phyloP scores from a whole-genome alignment of 2,797 vertebrate species.

The Xiphorhynchus erythropygius region DNA sequence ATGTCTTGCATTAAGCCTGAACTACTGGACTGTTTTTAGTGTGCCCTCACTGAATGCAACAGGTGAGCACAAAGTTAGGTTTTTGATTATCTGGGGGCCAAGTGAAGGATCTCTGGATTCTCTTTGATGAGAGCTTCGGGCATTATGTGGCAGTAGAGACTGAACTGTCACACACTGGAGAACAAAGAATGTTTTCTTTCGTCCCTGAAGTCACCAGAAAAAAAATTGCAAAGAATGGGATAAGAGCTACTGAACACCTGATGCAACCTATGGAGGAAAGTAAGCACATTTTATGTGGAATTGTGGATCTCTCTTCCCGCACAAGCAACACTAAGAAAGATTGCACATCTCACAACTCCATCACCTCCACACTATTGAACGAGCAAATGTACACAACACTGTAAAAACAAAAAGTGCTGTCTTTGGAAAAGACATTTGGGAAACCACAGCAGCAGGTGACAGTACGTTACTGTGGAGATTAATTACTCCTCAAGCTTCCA shows the following conservation, averaged over 20 bases:
- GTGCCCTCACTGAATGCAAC: background rate
- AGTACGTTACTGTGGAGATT: conserved; percentile 1
- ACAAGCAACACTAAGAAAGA: background rate
- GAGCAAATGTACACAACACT: background rate
- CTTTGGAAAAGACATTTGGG: background rate
- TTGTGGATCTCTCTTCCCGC: background rate
- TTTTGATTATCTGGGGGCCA: background rate
- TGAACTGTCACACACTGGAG: background rate
- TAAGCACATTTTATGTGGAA: background rate
- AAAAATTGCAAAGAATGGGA: background rate
- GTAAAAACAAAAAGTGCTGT: background rate
- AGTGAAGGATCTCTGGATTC: background rate
- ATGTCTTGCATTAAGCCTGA: background rate
- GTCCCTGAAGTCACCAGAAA: background rate
- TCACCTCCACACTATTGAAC: fast-evolving
- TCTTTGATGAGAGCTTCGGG: background rate
- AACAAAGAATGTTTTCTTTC: background rate
- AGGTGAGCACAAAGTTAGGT: background rate
- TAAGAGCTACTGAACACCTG: background rate
- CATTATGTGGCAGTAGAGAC: fast-evolving
- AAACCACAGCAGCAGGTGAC: conserved; percentile 3
- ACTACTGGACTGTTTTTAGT: fast-evolving
- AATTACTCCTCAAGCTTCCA: conserved; percentile 29
- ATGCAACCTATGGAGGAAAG: background rate
- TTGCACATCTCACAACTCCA: background rate